Conservation (phyloP, 2,113 vertebrate species). For the Callorhinus ursinus region DNA sequence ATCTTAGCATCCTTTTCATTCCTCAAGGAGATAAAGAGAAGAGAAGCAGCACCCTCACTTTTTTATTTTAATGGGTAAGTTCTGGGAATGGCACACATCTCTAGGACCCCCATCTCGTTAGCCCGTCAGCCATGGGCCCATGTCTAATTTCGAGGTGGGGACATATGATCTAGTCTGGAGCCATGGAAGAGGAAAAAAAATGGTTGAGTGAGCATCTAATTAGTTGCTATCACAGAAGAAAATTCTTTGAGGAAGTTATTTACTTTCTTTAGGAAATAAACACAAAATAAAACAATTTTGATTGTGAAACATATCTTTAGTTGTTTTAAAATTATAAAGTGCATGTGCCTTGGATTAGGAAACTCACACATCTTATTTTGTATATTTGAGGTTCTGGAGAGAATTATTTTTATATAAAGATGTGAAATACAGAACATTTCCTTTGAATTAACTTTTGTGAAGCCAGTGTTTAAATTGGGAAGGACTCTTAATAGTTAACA, state of each 20-base stretch:
- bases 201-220: not conserved
- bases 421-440: slow-evolving; percentile 53
- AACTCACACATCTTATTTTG: not conserved
- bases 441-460: slow-evolving; percentile 48
- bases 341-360: not conserved
- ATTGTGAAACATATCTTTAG: not conserved
- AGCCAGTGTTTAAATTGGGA: slow-evolving; percentile 50
- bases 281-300: not conserved
- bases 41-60: accelerated
- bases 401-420: not conserved
- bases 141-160: not conserved
- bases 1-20: not conserved
- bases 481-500: not conserved
- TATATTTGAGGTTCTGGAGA: not conserved
- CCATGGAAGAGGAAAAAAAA: not conserved
- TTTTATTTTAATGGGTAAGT: not conserved
- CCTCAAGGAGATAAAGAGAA: not conserved
- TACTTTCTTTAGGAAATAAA: not conserved
- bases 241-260: not conserved
- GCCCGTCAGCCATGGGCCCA: not conserved
- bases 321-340: slow-evolving; percentile 13
- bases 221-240: not conserved
- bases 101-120: not conserved
- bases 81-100: not conserved
- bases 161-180: not conserved